Base-by-base conservation (phyloP, 2,888 invertebrate species). In the Alloscopus bannaensis region DNA sequence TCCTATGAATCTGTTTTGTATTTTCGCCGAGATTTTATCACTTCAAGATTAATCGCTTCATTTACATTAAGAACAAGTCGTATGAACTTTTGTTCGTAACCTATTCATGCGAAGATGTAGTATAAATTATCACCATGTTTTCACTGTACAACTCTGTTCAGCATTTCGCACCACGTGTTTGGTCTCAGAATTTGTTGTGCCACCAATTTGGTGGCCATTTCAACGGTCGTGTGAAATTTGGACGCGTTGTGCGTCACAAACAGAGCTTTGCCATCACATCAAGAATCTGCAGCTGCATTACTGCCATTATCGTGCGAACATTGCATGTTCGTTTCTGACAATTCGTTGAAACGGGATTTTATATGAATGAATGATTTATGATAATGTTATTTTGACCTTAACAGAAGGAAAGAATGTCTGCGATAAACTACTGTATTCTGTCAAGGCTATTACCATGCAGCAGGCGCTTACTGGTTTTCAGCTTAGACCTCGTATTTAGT, bases 1-100 rank as follows among this genome's bases (percentile, higher is more conserved):
- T 26, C 13, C 2, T 55, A 11, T 11, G 3, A 8, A 6, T 55
- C 8, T 26, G n/a, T n/a, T n/a, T n/a, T n/a, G n/a, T 55, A 6
- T 8, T 13, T 42, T 26, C 13, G 42, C 26, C 18, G 18, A 66
- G 75, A 75, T 75, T 65, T 75, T 75, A 75, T 75, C 75, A 75
- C 66, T 59, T 45, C 29, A 47, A 65, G 50, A 75, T 75, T 75
- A 75, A 75, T 75, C 66, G 66, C 75, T 50, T 47, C 47, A 50
- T 73, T 73, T 73, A 64, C 73, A 73, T 73, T 45, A 11, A 31
- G 59, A 73, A 73, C 73, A 65, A 65, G 73, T 73, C 60, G 36
- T 47, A 31, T 45, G n/a, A 31, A 20, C 45, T 29, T 73, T 55
- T 64, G 42, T 65, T 57, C 28, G 64, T 13, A n/a, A 20, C 22